Base-by-base conservation (phyloP, 2,113 vertebrate species). In the Pao palembangensis region DNA sequence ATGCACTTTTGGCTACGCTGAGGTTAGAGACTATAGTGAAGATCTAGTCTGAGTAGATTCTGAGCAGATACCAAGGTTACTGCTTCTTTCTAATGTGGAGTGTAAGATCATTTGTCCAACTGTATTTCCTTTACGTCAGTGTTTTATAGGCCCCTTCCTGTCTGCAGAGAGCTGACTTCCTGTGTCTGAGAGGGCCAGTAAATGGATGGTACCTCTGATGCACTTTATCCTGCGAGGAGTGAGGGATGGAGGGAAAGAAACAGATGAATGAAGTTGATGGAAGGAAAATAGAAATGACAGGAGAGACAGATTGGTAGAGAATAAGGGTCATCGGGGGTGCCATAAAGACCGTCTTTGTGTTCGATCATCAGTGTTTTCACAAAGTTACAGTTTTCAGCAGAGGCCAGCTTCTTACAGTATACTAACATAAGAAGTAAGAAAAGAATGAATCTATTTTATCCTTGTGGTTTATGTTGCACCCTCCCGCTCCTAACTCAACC, bases 291-390 rank as follows among this genome's bases (percentile, higher is more conserved):
- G 82, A 81, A 82, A 86, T 79, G 84, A 87, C 82, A 83, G 81
- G 82, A 74, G 84, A 78, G 84, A 84, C 80, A 69, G 77, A 85
- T 81, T 83, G 82, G 78, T 58, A 54, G 76, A 57, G 83, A 78
- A 78, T 69, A 80, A 75, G 78, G 73, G 85, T 73, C 80, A 85
- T 80, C 87, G 79, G 88, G 87, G 73, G 74, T 71, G 65, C 78
- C 76, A 84, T 87, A 85, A 87, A 89, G 82, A 85, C 73, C 17
- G 61, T 87, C 84, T 84, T 87, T 88, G 83, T 87, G 81, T 78
- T 69, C 67, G 71, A 82, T 88, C 88, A 89, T 90, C 88, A 85
- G 89, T 87, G 82, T 88, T 86, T 87, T 89, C 77, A 88, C 80
- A 88, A 69, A 75, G 73, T 75, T 66, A 79, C 76, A 83, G 82